Base-by-base conservation (phyloP, 2,888 invertebrate genomes). In the Drosophila greeni region DNA sequence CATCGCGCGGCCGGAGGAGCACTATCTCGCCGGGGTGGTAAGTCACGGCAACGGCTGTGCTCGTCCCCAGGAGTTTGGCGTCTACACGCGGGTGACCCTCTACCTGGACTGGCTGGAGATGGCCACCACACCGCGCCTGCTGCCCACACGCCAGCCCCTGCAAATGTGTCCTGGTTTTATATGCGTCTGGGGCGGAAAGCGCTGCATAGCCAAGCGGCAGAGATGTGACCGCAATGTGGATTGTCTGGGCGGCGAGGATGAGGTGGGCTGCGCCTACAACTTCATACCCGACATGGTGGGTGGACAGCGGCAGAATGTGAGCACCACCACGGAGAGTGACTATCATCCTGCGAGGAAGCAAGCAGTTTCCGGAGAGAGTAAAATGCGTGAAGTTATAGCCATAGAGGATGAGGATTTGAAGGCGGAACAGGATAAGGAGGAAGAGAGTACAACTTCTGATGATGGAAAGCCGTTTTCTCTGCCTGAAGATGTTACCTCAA, bases 41-140 rank as follows among this genome's bases (percentile, higher is more conserved):
- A 95, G 95, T 83, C 95, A 96, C 84, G 96, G 96, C 24, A 93
- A 95, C 78, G 96, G 96, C 4, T 96, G 96, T 87, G 96, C 92
- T 20, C 91, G 94, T 72, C 92, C 93, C 53, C 91, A 92, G 66
- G 94, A 95, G 86, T 94, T 95, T 18, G 96, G 96, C 2, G 95
- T 93, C 47, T 96, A 96, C 82, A 95, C 95, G 0, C 91, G 94
- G 88, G 93, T 96, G 20, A 92, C 93, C 71, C 89, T 93, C 26
- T 95, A 92, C 84, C 87, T 92, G n/a, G 90, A 92, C 65, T 96
- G 95, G 95, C 93, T 95, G 67, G 90, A 90, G 69, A 58, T 86
- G 78, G 86, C 84, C 0, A 56, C 66, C 4, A 73, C 58, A 3
- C 74, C 80, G 0, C 90, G 90, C 53, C 90, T 91, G 66, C 51